Evolutionary conservation across 23 tunicate genomes (phyloP), one percentile per base, ranked within the genome.

Genomic region (Corella eumyota): DNA sequence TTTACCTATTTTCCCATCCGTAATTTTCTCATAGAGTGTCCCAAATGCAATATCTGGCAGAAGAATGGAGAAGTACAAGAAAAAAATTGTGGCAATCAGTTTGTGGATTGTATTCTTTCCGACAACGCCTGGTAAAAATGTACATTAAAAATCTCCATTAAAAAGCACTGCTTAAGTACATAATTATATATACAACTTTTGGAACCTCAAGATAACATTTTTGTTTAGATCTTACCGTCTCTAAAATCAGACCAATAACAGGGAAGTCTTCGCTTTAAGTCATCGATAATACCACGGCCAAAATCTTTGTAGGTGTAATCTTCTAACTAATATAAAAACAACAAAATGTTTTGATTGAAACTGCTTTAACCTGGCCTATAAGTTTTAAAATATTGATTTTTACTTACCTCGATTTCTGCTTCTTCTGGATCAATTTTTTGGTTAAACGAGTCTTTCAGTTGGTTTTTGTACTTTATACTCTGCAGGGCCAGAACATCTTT

Each of bases 41-140:
- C 97, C 97, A 40, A 90, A 90, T 2, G 97, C 97, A 51, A 90
- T 90, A 55, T 80, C 90, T 1, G 97, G 97, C 48, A 90, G 59
- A 13, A 90, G 64, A 50, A 91, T 80, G 30, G 97, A 91, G 52
- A 90, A 90, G 70, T 80, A 90, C 35, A 90, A 75, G 60, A 90
- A 90, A 27, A 90, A 66, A 28, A 68, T 56, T 2, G 96, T 88
- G 0, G 96, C 73, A 3, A 79, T 26, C 53, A 88, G 45, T 52
- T 88, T 88, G 55, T 67, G 83, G 3, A 88, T 45, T 2, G 96
- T 78, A 50, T 79, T 53, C 50, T 88, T 88, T 4, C 96, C 96
- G 30, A 73, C 77, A 56, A 88, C 30, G n/a, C 96, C 96, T 84
- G 76, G 13, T 38, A 57, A 51, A 2, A 3, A 30, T 13, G 23